phyloP scores from a whole-genome alignment of 2,113 vertebrate species.

The Ameiurus melas region DNA sequence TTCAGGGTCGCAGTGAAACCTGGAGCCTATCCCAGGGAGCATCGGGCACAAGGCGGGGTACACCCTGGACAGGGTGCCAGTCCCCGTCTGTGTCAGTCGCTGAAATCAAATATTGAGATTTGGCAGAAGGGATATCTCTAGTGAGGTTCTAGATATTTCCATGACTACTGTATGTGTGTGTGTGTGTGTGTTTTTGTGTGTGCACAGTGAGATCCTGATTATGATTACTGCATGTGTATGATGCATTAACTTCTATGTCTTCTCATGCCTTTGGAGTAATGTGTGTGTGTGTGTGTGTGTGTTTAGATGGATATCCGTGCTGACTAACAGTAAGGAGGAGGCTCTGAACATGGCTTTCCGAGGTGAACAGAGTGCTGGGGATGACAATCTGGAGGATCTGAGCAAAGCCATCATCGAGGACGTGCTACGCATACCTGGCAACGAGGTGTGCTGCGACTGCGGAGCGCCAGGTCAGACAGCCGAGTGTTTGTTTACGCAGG shows the following conservation, averaged over 20 bases:
- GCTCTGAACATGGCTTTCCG: conserved; percentile 89
- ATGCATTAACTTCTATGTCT: neutral
- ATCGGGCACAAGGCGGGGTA: no score
- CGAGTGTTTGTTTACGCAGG: neutral
- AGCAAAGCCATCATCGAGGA: conserved; percentile 90
- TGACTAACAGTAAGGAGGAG: conserved; percentile 92
- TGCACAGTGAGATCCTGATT: neutral
- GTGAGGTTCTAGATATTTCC: no score
- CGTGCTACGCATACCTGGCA: conserved; percentile 82
- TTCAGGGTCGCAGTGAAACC: no score
- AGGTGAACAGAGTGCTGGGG: conserved; percentile 84
- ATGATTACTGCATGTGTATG: neutral
- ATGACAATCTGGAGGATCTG: conserved; percentile 85
- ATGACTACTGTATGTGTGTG: neutral
- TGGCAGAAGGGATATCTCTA: neutral
- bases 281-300: conserved; percentile 23
- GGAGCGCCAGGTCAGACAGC: conserved; percentile 52
- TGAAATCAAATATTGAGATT: neutral
- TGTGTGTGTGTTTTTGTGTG: neutral
- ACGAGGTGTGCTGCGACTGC: conserved; percentile 77
- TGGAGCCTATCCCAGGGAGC: no score
- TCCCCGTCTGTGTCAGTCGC: neutral
- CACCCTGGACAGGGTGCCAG: no score
- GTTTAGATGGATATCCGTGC: conserved; percentile 85
- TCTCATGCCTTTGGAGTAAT: neutral